Base-by-base conservation (phyloP, 2,888 invertebrate genomes). In the Endomychus coccineus region DNA sequence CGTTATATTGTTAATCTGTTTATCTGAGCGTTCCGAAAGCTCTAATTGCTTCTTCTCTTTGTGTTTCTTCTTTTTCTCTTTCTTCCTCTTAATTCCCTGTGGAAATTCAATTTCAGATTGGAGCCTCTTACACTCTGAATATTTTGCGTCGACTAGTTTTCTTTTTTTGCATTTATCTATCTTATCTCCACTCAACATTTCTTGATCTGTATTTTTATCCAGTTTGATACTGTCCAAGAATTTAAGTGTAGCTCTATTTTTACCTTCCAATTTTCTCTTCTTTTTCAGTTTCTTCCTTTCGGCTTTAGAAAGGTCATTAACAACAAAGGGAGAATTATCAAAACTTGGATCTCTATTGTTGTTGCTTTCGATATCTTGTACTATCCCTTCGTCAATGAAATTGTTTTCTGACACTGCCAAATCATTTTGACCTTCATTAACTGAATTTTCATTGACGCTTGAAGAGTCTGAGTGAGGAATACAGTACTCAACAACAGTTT, bases 401-500 rank as follows among this genome's bases (percentile, higher is more conserved):
- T 34, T 36, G 11, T 5, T 12, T 7, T 19, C 27, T 23, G 34
- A 38, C 5, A 29, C 17, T 25, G 42, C 43, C 11, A 12, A 12
- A 10, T 44, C 31, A 10, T 22, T 38, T 1, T 49, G 45, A 30
- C 51, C 51, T 31, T 50, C 51, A 16, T 45, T 49, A 30, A 50
- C 51, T 30, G 54, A 54, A 42, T 52, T 33, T 11, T n/a, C n/a
- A n/a, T 31, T 24, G 16, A 16, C 5, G 16, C 25, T 27, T 12
- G 30, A 4, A 27, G n/a, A 13, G 6, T 34, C 39, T 7, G 19
- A 4, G 12, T 7, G 34, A 4, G 51, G 54, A 14, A 55, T 54
- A 38, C 56, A 58, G 46, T 60, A 61, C 48, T 56, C 59, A 0
- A 59, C 56, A n/a, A 59, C 56, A 15, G 58, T 61, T 35, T 64